Evolutionary conservation across 30 jellyfish, hydroid and myxozoan genomes (phyloP).

Genomic region (Aurelia sp.): DNA sequence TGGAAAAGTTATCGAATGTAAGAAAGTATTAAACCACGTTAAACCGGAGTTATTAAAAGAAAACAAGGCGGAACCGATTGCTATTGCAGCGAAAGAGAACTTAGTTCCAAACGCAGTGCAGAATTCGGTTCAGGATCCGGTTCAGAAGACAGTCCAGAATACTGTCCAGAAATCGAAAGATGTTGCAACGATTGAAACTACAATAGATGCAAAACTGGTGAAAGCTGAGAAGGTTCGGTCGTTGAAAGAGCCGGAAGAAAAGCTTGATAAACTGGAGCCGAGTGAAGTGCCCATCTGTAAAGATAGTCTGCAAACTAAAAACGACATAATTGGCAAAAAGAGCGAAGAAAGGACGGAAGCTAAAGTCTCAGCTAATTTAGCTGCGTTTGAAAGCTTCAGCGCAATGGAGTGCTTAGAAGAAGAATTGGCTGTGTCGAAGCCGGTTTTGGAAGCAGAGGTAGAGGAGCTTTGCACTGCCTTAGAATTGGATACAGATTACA

Average conservation of each 20-base stretch:
- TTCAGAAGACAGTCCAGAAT: neutral
- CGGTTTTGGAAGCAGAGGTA: slow-evolving; percentile 29
- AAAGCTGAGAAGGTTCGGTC: neutral
- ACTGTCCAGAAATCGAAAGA: neutral
- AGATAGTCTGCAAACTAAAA: neutral
- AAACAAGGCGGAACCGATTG: neutral
- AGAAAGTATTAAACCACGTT: neutral
- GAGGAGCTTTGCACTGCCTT: slow-evolving; percentile 79
- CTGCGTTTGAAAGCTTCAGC: slow-evolving; percentile 60
- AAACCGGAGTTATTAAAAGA: neutral
- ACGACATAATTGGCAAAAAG: neutral
- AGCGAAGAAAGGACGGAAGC: neutral
- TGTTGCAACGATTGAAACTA: neutral
- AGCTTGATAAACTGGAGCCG: neutral
- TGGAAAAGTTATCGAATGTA: neutral
- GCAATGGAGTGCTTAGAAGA: slow-evolving; percentile 62
- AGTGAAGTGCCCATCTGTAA: neutral
- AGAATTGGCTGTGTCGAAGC: slow-evolving; percentile 36
- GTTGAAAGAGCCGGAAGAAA: neutral
- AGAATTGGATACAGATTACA: slow-evolving; percentile 83
- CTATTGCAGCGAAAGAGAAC: neutral
- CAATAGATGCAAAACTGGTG: neutral
- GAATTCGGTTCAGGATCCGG: neutral
- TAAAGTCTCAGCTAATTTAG: slow-evolving; percentile 30
- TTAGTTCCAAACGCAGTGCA: neutral